Evolutionary conservation across 2,888 invertebrate species (phyloP).

Genomic region (Neoitamus cyanurus): DNA sequence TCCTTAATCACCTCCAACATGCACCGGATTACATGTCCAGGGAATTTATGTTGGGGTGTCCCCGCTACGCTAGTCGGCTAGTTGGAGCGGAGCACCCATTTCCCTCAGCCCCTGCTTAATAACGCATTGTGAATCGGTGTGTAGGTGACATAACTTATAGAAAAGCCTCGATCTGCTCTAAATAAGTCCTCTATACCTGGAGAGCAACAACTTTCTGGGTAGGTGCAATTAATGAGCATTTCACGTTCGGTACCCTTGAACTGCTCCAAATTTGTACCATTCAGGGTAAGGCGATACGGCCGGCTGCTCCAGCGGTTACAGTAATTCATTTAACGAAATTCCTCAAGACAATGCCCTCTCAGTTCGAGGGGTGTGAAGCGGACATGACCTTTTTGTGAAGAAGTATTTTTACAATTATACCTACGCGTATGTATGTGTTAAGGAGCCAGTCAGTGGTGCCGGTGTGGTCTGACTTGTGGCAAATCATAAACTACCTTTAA

Average conservation of each 20-base stretch:
- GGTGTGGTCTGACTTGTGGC: background rate
- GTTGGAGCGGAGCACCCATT: background rate
- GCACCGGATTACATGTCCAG: constrained; percentile 15
- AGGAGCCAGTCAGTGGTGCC: background rate
- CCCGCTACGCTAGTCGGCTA: background rate
- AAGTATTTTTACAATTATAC: constrained; percentile 16
- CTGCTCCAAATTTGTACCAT: background rate
- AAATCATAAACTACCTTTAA: background rate
- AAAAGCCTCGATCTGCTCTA: background rate
- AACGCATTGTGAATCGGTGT: background rate
- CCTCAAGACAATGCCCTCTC: constrained; percentile 31
- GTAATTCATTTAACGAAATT: constrained; percentile 49
- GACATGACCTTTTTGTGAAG: constrained; percentile 4
- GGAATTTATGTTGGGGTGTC: background rate
- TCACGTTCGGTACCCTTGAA: constrained; percentile 11
- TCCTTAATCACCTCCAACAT: constrained; percentile 33
- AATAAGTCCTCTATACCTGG: background rate
- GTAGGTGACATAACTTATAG: constrained; percentile 1
- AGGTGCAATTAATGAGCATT: constrained; percentile 8
- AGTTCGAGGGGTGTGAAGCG: background rate
- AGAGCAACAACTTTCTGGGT: background rate
- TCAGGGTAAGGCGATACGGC: background rate
- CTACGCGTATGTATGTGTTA: no score
- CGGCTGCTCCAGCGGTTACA: background rate
- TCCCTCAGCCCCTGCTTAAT: background rate